Conservation (phyloP, 2,888 invertebrate species). For the Theodoxus fluviatilis region DNA sequence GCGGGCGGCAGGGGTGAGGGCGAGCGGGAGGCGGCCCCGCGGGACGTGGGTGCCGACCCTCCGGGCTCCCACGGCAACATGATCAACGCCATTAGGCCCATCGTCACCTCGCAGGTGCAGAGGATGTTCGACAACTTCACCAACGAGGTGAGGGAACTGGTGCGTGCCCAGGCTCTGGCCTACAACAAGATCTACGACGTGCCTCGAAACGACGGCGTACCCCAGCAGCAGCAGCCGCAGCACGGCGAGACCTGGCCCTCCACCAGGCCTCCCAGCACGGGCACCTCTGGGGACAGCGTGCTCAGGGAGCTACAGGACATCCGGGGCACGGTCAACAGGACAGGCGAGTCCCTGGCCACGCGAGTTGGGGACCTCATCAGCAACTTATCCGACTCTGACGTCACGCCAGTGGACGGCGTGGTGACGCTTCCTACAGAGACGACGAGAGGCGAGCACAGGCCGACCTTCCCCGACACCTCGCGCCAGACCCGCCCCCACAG, state of each 20-base stretch:
- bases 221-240: background rate
- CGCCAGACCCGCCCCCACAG: background rate
- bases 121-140: conserved; percentile 30
- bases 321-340: conserved; percentile 19
- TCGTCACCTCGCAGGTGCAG: conserved; percentile 29
- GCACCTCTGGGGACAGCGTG: background rate
- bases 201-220: conserved; percentile 24
- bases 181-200: conserved; percentile 31
- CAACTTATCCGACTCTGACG: background rate
- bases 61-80: background rate
- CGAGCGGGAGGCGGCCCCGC: too few species aligned
- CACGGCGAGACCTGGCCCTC: background rate
- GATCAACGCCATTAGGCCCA: background rate
- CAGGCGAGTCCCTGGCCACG: conserved; percentile 14
- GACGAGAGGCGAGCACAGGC: background rate
- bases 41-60: too few species aligned
- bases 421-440: background rate
- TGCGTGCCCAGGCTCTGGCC: conserved; percentile 28
- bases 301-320: conserved; percentile 19
- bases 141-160: conserved; percentile 26
- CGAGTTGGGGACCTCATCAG: conserved; percentile 13
- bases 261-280: background rate
- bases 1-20: conserved; percentile 28
- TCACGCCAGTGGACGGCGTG: background rate
- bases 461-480: background rate